Conservation (phyloP, 2,888 invertebrate species). For the Cryptops parisi region DNA sequence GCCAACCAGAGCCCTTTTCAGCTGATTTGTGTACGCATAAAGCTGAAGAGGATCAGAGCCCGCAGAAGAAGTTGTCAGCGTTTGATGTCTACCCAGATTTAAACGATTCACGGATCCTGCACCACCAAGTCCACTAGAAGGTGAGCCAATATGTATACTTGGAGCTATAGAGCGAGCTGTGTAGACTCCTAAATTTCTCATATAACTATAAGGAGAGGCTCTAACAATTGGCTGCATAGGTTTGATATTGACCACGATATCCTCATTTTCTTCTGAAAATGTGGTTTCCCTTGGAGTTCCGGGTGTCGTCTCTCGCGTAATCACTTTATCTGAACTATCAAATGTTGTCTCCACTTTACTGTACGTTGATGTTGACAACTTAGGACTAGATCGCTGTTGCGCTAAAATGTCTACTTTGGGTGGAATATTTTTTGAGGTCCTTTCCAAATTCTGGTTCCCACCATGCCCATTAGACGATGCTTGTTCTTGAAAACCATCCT, state of each 20-base stretch:
- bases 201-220: slow-evolving; percentile 27
- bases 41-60: slow-evolving; percentile 16
- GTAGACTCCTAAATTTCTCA: slow-evolving; percentile 19
- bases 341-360: slow-evolving; percentile 24
- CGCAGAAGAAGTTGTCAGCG: slow-evolving; percentile 5
- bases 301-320: slow-evolving; percentile 19
- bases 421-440: neutral
- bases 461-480: slow-evolving; percentile 2
- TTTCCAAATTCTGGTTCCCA: neutral
- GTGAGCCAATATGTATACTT: slow-evolving; percentile 18
- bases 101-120: slow-evolving; percentile 10
- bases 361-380: slow-evolving; percentile 18
- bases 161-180: slow-evolving; percentile 12
- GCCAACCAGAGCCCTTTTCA: slow-evolving; percentile 27
- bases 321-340: slow-evolving; percentile 19
- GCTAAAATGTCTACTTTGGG: slow-evolving; percentile 2
- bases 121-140: slow-evolving; percentile 6
- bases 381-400: slow-evolving; percentile 8
- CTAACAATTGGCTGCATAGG: slow-evolving; percentile 73
- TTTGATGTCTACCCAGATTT: slow-evolving; percentile 2
- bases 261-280: slow-evolving; percentile 34
- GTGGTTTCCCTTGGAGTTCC: slow-evolving; percentile 24
- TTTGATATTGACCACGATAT: slow-evolving; percentile 56
- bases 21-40: slow-evolving; percentile 16
- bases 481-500: slow-evolving; percentile 11